A percentile compares a stretch with the other conserved stretches of the same genome.
Conservation (phyloP, 92 coral and sea anemone species). For the Phenganax subtilis region DNA sequence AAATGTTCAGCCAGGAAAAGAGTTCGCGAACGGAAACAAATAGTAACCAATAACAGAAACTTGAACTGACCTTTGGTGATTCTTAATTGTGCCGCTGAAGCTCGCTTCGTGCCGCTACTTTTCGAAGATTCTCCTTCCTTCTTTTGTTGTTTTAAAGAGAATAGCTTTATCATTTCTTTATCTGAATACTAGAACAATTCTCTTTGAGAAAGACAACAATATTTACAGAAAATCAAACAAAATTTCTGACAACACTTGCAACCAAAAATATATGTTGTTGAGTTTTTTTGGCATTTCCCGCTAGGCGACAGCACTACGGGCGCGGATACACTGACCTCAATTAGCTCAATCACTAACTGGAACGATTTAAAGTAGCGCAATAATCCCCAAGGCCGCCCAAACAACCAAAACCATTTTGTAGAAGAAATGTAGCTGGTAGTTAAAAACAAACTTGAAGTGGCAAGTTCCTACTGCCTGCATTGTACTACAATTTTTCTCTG, state of each 20-base stretch:
- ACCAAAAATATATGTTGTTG: conserved; percentile 38
- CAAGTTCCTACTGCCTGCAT: too few species aligned
- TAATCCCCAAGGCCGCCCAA: too few species aligned
- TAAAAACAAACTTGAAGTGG: too few species aligned
- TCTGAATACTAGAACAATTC: conserved; percentile 33
- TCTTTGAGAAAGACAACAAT: not conserved
- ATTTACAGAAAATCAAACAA: conserved; percentile 34
- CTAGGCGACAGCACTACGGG: conserved; percentile 47
- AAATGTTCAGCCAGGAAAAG: not conserved
- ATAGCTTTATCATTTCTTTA: conserved; percentile 91
- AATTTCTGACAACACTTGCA: conserved; percentile 32
- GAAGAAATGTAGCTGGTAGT: too few species aligned
- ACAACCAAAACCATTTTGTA: too few species aligned
- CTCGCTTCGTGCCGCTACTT: conserved; percentile 81
- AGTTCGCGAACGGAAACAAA: conserved; percentile 2
- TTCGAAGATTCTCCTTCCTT: conserved; percentile 97
- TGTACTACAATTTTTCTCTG: too few species aligned
- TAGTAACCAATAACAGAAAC: not conserved
- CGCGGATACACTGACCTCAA: not conserved
- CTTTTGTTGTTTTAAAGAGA: conserved; percentile 92
- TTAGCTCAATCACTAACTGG: not conserved
- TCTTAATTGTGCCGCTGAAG: conserved; percentile 98
- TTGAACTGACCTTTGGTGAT: conserved; percentile 84
- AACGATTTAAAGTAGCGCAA: too few species aligned
- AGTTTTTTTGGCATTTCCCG: conserved; percentile 33